Base-by-base conservation (phyloP, 2,113 vertebrate species). In the Festucalex cinctus region DNA sequence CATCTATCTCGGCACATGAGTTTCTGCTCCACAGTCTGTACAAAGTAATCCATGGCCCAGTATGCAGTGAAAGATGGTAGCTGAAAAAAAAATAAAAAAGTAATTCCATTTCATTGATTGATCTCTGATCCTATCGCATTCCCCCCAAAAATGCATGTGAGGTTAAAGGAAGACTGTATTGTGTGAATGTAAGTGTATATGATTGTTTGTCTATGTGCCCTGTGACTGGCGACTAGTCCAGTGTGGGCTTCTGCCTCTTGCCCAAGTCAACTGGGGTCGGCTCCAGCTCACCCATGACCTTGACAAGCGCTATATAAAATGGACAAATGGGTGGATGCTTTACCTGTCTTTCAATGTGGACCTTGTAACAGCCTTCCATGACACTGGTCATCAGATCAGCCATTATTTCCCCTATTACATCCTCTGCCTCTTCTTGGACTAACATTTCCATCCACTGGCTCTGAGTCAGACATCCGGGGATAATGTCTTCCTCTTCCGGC, bases 1-100 rank as follows among this genome's bases (percentile, higher is more conserved):
- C 91, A 93, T 16, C 88, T 82, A 1, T 96, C 94, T 24, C 88
- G 72, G 1, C 39, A 87, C 77, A 89, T 62, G 74, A 95, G 90
- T 2, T 89, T 76, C 84, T 85, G 91, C 74, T 93, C 88, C 0
- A 83, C 44, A 0, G 86, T 79, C 28, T 90, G 85, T 26, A 91
- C 68, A 63, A 96, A 79, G 71, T 88, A 86, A 0, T 87, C 90
- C 39, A 81, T 77, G 0, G 89, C 90, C 89, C 91, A 90, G 39
- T 37, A 75, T 74, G 90, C 81, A 0, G 91, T 64, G 80, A 86
- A 95, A 0, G 92, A 88, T 49, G 89, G 54, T 22, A 91, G n/a
- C 95, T 97, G 79, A 24, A 64, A 32, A 48, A 17, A 41, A 17
- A n/a, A n/a, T n/a, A n/a, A n/a, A n/a, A n/a, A n/a, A n/a, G n/a